These are phyloP conservation scores for Fundulus diaphanus DNA, from an alignment of 2,797 vertebrate genomes.

Conservation along the genomic window DNA sequence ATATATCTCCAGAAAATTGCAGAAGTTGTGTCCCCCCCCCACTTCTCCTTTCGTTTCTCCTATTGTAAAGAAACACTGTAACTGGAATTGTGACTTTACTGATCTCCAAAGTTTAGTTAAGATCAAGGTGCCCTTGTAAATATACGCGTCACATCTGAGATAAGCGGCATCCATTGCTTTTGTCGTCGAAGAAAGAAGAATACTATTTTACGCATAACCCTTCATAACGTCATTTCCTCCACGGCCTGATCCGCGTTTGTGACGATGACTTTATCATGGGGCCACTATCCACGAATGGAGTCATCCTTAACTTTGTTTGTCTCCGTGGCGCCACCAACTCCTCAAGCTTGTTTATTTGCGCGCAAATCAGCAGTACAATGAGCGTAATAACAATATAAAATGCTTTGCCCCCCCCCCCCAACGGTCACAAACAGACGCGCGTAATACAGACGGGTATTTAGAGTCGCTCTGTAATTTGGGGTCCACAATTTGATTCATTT, in stretches of 20 bases:
- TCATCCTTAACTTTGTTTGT: slow-evolving; percentile 60
- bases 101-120: slow-evolving; percentile 57
- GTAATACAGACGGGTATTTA: slow-evolving; percentile 86
- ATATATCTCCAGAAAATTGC: slow-evolving; percentile 67
- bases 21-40: slow-evolving; percentile 29
- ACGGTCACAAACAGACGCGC: slow-evolving; percentile 82
- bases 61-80: slow-evolving; percentile 46
- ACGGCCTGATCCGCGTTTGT: not conserved
- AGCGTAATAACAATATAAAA: slow-evolving; percentile 86
- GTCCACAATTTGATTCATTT: slow-evolving; percentile 89
- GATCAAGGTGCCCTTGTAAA: slow-evolving; percentile 8
- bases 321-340: slow-evolving; percentile 74
- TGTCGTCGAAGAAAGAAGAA: slow-evolving; percentile 9
- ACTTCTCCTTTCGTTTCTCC: slow-evolving; percentile 16
- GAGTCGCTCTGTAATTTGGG: slow-evolving; percentile 87
- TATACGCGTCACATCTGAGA: not conserved
- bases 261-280: not conserved
- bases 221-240: slow-evolving; percentile 2
- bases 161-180: not conserved
- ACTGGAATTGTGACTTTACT: slow-evolving; percentile 32
- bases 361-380: slow-evolving; percentile 82
- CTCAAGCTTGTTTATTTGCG: slow-evolving; percentile 73
- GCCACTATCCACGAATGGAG: not conserved
- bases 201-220: not conserved
- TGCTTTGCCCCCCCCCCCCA: slow-evolving; percentile 62